Evolutionary conservation across 1,140 invertebrate species (phyloP).

Genomic region (Drosophila kanapiae): DNA sequence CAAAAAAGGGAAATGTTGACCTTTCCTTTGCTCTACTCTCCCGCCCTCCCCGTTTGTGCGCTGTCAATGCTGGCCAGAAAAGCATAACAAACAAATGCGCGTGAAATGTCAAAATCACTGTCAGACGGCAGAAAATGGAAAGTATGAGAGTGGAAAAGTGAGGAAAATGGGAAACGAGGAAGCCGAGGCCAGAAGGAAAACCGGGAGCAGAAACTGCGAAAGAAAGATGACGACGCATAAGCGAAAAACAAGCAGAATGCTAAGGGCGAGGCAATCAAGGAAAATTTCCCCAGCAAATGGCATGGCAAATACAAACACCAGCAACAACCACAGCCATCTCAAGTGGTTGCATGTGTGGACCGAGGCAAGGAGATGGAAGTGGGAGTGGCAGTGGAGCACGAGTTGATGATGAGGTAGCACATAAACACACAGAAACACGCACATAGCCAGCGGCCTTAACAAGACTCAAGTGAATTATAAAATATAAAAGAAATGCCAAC

Average conservation of each 20-base stretch:
- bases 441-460: slow-evolving; percentile 43
- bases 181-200: slow-evolving; percentile 1
- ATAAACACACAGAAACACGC: slow-evolving; percentile 38
- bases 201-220: slow-evolving; percentile 37
- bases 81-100: slow-evolving; percentile 74
- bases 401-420: slow-evolving; percentile 46
- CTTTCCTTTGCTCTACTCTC: slow-evolving; percentile 32
- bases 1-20: slow-evolving; percentile 65
- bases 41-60: background rate
- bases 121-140: slow-evolving; percentile 26
- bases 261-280: slow-evolving; percentile 77
- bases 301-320: slow-evolving; percentile 66
- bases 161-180: slow-evolving; percentile 10
- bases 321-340: slow-evolving; percentile 44
- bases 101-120: slow-evolving; percentile 83
- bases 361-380: background rate
- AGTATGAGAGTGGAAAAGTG: background rate
- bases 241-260: slow-evolving; percentile 67
- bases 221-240: slow-evolving; percentile 77
- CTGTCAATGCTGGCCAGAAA: slow-evolving; percentile 37
- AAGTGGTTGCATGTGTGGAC: slow-evolving; percentile 63
- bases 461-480: slow-evolving; percentile 62
- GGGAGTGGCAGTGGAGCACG: background rate
- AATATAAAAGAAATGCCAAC: slow-evolving; percentile 30
- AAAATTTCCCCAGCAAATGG: slow-evolving; percentile 74